These are phyloP conservation scores for Phrixothrix hirtus DNA, from an alignment of 2,888 invertebrate genomes.

Conservation along the genomic window DNA sequence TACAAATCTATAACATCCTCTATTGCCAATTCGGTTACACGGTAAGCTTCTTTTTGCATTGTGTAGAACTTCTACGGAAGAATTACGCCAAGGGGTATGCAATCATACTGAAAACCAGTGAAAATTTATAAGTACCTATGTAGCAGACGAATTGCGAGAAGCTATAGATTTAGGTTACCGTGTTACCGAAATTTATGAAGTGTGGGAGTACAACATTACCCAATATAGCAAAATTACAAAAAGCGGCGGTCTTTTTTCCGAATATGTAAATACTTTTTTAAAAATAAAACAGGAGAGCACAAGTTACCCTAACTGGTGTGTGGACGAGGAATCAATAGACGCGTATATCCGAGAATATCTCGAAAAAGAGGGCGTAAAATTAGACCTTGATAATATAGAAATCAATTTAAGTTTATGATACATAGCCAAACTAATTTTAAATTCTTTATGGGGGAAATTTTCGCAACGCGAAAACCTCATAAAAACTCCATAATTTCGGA, in stretches of 20 bases:
- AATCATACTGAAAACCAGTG: not conserved
- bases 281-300: not conserved
- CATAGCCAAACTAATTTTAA: too few species aligned
- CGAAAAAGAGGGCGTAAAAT: too few species aligned
- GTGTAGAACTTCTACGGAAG: not conserved
- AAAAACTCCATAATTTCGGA: too few species aligned
- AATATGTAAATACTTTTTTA: constrained; percentile 21
- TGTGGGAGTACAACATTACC: constrained; percentile 3
- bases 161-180: not conserved
- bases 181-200: not conserved
- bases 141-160: constrained; percentile 2
- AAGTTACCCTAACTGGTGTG: too few species aligned
- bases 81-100: not conserved
- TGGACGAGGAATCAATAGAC: too few species aligned
- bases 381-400: too few species aligned
- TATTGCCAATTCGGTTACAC: not conserved
- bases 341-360: too few species aligned
- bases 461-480: too few species aligned
- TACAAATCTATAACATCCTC: not conserved
- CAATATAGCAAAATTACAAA: not conserved
- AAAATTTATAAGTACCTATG: not conserved
- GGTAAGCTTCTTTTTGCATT: not conserved
- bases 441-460: too few species aligned
- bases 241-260: not conserved
- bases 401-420: too few species aligned